Evolutionary conservation across 2,888 invertebrate species (phyloP), one percentile per base, ranked within the genome.

Genomic region (Magallana nippona): DNA sequence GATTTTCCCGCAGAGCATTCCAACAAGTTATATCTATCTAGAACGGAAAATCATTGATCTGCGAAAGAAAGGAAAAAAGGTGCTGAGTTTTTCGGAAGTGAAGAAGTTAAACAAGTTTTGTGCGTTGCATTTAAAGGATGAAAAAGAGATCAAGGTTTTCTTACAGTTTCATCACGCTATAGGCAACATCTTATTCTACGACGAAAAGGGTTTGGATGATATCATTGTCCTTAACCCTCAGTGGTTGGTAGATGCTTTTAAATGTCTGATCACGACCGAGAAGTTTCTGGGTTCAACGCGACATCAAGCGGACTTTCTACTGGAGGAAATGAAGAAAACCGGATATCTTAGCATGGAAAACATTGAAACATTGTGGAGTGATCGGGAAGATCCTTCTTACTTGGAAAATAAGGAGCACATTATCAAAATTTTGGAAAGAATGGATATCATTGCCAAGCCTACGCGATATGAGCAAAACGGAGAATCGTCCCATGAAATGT

Each of bases 221-320:
- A 77, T 78, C 57, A 44, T 82, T 27, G 58, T 82, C n/a, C 71
- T 82, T 19, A 78, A 58, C n/a, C 82, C 82, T n/a, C 82, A 82
- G 5, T 82, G 82, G 82, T 58, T 82, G 10, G 78, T 82, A 27
- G 58, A 82, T 78, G 78, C 82, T 13, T 82, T 82, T 58, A 82
- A 82, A 78, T 82, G 82, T 32, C 44, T 82, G 3, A 78, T 82
- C 19, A 82, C 82, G 8, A 57, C 82, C 13, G 78, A 78, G 10
- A 58, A 78, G 19, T 82, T 82, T 32, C 57, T 79, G 11, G 27
- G 27, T 22, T 27, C 22, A 27, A 22, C 79, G 13, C 11, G 22
- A 13, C 27, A 27, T 3, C 71, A 11, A 2, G 22, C 71, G 32
- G 57, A 79, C 19, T 56, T 19, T 10, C 13, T 79, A 11, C 79